Conservation (phyloP, 2,888 invertebrate genomes). For the Himalopsyche anomala region DNA sequence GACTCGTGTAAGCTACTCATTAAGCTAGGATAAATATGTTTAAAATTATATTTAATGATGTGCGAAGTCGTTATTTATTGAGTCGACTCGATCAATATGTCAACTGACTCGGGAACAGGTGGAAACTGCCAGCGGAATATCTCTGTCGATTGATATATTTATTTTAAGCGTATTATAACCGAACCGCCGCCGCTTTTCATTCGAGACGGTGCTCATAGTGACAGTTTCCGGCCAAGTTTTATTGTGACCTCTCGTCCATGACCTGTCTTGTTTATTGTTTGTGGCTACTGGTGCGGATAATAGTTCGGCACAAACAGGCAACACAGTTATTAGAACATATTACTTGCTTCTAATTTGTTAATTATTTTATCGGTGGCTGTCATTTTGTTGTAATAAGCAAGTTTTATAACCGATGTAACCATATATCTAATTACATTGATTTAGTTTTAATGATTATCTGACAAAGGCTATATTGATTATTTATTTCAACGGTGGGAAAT, state of each 20-base stretch:
- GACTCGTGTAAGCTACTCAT: too few relatives aligned
- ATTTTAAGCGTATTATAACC: slow-evolving; percentile 8
- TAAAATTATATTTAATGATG: too few relatives aligned
- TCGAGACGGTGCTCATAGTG: slow-evolving; percentile 16
- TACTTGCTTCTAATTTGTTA: too few relatives aligned
- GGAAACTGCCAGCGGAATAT: neutral
- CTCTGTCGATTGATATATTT: slow-evolving; percentile 1
- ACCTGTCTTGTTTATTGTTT: slow-evolving; percentile 37
- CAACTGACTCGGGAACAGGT: neutral
- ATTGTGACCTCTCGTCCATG: slow-evolving; percentile 35
- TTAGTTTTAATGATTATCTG: too few relatives aligned
- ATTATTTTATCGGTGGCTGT: too few relatives aligned
- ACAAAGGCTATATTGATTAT: too few relatives aligned
- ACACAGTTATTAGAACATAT: neutral
- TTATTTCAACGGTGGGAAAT: too few relatives aligned
- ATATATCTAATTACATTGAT: too few relatives aligned
- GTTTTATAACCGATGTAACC: too few relatives aligned
- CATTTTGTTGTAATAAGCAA: too few relatives aligned
- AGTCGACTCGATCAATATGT: neutral
- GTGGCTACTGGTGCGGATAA: slow-evolving; percentile 9
- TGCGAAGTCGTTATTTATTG: too few relatives aligned
- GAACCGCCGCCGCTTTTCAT: neutral
- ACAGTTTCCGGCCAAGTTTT: slow-evolving; percentile 8
- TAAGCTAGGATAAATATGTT: too few relatives aligned
- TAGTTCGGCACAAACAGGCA: neutral